Conservation (phyloP, 2,888 invertebrate genomes). For the Troides aeacus region DNA sequence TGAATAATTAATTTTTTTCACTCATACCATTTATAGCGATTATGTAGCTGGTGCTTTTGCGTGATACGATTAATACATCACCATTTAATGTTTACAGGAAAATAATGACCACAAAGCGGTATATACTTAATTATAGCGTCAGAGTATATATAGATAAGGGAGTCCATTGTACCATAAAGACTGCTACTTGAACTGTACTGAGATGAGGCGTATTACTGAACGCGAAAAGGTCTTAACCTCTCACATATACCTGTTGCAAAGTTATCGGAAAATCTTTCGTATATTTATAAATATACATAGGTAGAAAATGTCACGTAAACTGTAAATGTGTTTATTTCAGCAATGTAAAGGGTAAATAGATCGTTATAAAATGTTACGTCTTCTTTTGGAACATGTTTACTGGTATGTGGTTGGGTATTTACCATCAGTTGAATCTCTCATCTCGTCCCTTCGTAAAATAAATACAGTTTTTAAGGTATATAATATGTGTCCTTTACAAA, state of each 20-base stretch:
- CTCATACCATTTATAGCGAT: not conserved
- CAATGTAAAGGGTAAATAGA: too few species aligned
- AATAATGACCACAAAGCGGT: not conserved
- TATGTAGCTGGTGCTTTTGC: not conserved
- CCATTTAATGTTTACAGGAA: conserved; percentile 11
- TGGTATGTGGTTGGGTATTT: too few species aligned
- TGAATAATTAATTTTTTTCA: not conserved
- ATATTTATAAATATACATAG: not conserved
- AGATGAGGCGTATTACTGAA: conserved; percentile 11
- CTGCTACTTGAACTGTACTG: conserved; percentile 10
- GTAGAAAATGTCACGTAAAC: too few species aligned
- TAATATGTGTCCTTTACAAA: not conserved
- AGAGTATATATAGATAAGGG: conserved; percentile 23
- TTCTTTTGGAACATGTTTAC: too few species aligned
- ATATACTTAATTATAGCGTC: conserved; percentile 16
- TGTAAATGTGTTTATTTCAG: too few species aligned
- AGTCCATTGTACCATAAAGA: conserved; percentile 23
- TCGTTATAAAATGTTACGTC: too few species aligned
- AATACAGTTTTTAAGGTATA: not conserved
- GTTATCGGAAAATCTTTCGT: conserved; percentile 1
- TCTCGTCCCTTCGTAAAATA: too few species aligned
- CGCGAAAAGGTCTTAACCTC: conserved; percentile 18
- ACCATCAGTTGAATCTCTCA: too few species aligned
- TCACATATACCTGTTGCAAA: not conserved
- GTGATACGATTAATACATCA: not conserved